Base-by-base conservation (phyloP, 2,888 invertebrate species). In the Sphecodes monilicornis region DNA sequence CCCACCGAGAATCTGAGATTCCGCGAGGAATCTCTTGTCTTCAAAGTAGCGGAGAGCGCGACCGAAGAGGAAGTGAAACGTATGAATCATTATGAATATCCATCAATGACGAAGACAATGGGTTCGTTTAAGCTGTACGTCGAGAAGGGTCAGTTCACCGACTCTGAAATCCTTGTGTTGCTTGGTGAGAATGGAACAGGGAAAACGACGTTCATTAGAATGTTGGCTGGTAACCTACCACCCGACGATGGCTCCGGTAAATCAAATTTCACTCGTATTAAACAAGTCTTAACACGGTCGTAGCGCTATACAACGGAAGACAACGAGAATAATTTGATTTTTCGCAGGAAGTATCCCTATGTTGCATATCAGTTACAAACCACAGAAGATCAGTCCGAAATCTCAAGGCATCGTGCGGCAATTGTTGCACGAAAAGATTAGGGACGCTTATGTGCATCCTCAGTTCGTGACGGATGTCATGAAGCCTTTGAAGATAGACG, bases 1-100 rank as follows among this genome's bases (percentile, higher is more conserved):
- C 99, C 99, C 32, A 99, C 99, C 26, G 99, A 99, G 95, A 99
- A 99, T 95, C 97, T 99, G 95, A 97, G 99, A 93, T 99, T 99
- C 96, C 97, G 99, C 84, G 99, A 99, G 90, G 98, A 98, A 94
- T 99, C 99, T 1, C 96, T 99, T 73, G 98, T 99, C 22, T 99
- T 99, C 95, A 99, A 99, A 96, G 99, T 99, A 1, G 98, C 99
- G 0, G 99, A 99, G 95, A 99, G 99, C 78, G 99, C 99, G 5
- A 98, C 97, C 22, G 99, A 99, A 95, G 99, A 99, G 95, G 99
- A 99, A 96, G 97, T 99, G 64, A 99, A 99, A 95, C 96, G 99
- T 84, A 98, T 98, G 98, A 98, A 98, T 94, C 98, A 98, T 93
- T 99, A 99, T 94, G 97, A 98, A 90, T 99, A 99, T 95, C 99